Percentiles rank a stretch among this genome's conserved stretches.
Conservation (phyloP, 2,113 vertebrate genomes). For the Xenopus laevis region DNA sequence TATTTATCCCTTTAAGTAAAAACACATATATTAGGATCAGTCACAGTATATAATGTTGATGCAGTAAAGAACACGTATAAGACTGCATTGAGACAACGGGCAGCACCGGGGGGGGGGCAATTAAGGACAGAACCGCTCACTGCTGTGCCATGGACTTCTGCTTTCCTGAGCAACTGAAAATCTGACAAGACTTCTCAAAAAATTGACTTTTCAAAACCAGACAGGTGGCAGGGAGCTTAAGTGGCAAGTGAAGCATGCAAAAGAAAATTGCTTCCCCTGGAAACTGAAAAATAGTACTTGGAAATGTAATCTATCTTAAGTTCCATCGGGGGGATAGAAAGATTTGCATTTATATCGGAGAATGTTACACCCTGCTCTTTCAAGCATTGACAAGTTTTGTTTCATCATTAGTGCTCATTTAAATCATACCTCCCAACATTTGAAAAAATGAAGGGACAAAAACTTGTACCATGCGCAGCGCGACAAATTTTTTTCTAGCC, state of each 20-base stretch:
- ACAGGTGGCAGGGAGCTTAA: conserved; percentile 1
- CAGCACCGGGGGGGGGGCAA: too few species aligned
- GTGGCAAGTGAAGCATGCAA: not conserved
- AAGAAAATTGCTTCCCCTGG: not conserved
- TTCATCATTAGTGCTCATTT: not conserved
- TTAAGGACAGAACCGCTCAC: too few species aligned
- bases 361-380: not conserved
- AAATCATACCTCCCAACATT: too few species aligned
- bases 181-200: conserved; percentile 1
- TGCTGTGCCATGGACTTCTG: not conserved
- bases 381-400: not conserved
- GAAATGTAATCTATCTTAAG: not conserved
- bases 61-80: too few species aligned
- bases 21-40: too few species aligned
- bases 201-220: not conserved
- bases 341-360: not conserved
- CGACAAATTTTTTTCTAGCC: too few species aligned
- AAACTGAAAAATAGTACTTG: not conserved
- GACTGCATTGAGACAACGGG: too few species aligned
- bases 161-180: not conserved
- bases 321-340: not conserved
- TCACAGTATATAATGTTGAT: too few species aligned
- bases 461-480: too few species aligned
- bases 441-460: too few species aligned
- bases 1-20: too few species aligned